Conservation (phyloP, 2,888 invertebrate genomes). For the Lepidocyrtinus sp. region DNA sequence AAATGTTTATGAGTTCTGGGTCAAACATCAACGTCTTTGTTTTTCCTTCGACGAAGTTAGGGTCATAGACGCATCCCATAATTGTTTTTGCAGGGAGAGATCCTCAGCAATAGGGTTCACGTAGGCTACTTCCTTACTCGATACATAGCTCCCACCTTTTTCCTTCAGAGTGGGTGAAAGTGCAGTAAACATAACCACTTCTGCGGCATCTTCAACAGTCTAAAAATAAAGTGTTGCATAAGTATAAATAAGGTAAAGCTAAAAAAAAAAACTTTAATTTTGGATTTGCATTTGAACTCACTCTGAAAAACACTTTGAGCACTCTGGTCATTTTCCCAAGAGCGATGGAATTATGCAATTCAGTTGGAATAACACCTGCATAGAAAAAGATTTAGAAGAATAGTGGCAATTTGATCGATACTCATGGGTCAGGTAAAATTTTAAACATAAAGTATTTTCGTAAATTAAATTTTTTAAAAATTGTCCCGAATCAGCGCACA, state of each 20-base stretch:
- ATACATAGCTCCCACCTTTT: conserved; percentile 84
- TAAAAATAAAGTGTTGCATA: no score
- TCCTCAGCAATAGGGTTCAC: conserved; percentile 76
- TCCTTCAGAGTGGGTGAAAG: conserved; percentile 82
- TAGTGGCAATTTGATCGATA: no score
- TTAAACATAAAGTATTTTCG: no score
- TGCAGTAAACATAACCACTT: conserved; percentile 83
- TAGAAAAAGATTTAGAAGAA: no score
- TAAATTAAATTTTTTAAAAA: no score
- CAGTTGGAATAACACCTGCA: conserved; percentile 88
- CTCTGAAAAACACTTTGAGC: conserved; percentile 82
- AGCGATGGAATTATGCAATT: conserved; percentile 82
- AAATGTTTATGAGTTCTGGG: no score
- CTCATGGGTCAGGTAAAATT: no score
- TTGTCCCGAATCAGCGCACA: no score
- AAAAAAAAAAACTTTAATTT: no score
- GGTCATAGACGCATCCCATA: conserved; percentile 78
- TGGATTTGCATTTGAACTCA: no score
- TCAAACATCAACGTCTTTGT: not conserved
- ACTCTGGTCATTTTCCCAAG: conserved; percentile 77
- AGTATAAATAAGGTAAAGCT: no score
- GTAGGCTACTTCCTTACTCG: conserved; percentile 78
- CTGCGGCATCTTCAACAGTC: conserved; percentile 86
- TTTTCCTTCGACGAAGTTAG: no score
- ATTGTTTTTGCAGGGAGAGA: conserved; percentile 77